phyloP scores from a whole-genome alignment of 2,888 invertebrate species.

The Lasioglossum zephyrum region DNA sequence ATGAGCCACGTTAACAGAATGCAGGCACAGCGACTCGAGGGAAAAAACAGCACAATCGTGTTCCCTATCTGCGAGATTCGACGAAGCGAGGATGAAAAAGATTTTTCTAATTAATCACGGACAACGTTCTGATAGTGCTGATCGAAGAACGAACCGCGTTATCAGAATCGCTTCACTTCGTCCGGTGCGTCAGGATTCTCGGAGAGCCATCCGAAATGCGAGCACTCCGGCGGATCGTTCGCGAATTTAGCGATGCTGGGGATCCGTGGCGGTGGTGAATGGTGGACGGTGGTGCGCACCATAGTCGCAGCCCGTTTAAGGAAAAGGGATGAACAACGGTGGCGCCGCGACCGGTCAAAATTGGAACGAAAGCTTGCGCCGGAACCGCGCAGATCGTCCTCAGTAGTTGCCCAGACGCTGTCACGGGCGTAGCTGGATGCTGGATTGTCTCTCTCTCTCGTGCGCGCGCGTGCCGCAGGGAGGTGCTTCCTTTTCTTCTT shows the following conservation, averaged over 20 bases:
- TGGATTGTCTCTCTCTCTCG: slow-evolving; percentile 76
- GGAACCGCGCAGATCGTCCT: slow-evolving; percentile 77
- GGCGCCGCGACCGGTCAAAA: slow-evolving; percentile 79
- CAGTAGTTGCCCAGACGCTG: slow-evolving; percentile 83
- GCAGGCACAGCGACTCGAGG: background rate
- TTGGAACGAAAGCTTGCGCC: slow-evolving; percentile 80
- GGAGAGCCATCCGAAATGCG: background rate
- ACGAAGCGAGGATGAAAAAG: background rate
- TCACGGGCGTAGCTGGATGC: slow-evolving; percentile 83
- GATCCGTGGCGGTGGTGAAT: slow-evolving; percentile 11
- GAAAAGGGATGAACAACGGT: slow-evolving; percentile 65
- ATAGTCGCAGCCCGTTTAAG: slow-evolving; percentile 30
- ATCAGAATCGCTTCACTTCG: background rate
- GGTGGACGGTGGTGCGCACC: slow-evolving; percentile 35
- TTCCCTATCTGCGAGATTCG: background rate
- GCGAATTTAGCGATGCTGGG: background rate
- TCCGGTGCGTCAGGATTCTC: background rate
- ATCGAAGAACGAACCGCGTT: background rate
- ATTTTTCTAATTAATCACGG: background rate
- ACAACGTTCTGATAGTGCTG: background rate
- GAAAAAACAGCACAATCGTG: background rate
- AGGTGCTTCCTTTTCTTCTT: slow-evolving; percentile 74
- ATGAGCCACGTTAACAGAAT: background rate
- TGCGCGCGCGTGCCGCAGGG: slow-evolving; percentile 74
- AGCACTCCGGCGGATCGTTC: background rate